phyloP scores from a whole-genome alignment of 2,113 vertebrate species.

The Chiloscyllium plagiosum region DNA sequence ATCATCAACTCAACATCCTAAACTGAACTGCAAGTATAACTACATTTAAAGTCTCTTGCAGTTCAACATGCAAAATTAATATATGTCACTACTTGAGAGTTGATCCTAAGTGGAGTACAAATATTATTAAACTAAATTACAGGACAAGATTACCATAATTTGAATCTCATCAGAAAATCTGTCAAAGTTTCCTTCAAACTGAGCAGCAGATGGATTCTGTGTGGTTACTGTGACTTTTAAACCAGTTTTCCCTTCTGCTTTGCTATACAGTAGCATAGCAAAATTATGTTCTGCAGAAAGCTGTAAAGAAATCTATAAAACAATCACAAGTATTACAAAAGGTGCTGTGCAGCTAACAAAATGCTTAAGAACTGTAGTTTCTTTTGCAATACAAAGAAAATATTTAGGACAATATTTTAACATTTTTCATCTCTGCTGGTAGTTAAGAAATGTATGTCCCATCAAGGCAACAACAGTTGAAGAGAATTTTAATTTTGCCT shows the following conservation, averaged over 20 bases:
- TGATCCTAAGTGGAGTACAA: neutral
- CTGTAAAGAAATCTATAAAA: conserved; percentile 49
- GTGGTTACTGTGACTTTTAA: conserved; percentile 54
- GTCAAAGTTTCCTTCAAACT: conserved; percentile 47
- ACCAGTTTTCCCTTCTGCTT: conserved; percentile 51
- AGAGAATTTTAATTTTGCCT: neutral
- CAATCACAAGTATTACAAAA: neutral
- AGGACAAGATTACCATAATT: conserved; percentile 49
- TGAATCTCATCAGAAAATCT: conserved; percentile 59
- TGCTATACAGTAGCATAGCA: conserved; percentile 54
- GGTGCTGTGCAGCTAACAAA: neutral
- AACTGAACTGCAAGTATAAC: neutral
- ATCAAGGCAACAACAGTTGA: neutral
- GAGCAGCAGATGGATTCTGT: conserved; percentile 43
- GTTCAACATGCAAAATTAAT: neutral
- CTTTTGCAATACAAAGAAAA: neutral
- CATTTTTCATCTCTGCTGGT: neutral
- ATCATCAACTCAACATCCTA: neutral
- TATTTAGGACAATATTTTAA: neutral
- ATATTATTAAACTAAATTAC: neutral
- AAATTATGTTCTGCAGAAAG: conserved; percentile 52
- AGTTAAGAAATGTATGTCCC: neutral
- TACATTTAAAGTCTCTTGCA: neutral
- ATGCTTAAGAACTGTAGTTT: neutral
- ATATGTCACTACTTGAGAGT: neutral